phyloP scores from a whole-genome alignment of 1,140 invertebrate genomes.

The Venturia canescens region DNA sequence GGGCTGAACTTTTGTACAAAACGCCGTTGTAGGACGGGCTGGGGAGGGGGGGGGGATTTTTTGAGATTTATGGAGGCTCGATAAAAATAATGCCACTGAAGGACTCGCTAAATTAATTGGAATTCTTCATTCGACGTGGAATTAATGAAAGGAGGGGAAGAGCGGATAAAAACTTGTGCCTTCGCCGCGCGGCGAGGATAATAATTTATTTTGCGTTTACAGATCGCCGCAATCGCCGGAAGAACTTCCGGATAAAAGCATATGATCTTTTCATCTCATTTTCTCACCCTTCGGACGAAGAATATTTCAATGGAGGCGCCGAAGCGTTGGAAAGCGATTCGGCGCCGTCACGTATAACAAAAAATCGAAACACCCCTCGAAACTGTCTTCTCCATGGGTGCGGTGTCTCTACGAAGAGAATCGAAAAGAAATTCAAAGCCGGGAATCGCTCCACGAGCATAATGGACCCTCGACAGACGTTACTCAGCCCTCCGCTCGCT shows the following conservation, averaged over 20 bases:
- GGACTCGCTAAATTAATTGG: too few species aligned
- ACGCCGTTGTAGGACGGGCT: not conserved
- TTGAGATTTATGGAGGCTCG: too few species aligned
- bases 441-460: conserved; percentile 16
- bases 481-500: not conserved
- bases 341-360: conserved; percentile 1
- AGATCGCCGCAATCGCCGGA: too few species aligned
- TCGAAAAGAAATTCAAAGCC: conserved; percentile 37
- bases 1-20: not conserved
- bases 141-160: too few species aligned
- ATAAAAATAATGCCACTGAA: too few species aligned
- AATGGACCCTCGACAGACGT: conserved; percentile 5
- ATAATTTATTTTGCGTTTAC: not conserved
- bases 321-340: conserved; percentile 35
- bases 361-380: not conserved
- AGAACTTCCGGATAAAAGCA: not conserved
- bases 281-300: not conserved
- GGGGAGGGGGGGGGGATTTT: not conserved
- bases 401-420: not conserved
- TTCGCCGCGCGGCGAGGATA: not conserved
- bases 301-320: conserved; percentile 35
- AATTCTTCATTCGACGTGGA: too few species aligned
- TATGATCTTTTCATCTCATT: not conserved
- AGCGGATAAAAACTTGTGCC: too few species aligned
- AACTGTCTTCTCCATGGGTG: not conserved